These are phyloP conservation scores for Rhabdornis inornatus DNA, from an alignment of 2,113 vertebrate genomes.

Conservation along the genomic window DNA sequence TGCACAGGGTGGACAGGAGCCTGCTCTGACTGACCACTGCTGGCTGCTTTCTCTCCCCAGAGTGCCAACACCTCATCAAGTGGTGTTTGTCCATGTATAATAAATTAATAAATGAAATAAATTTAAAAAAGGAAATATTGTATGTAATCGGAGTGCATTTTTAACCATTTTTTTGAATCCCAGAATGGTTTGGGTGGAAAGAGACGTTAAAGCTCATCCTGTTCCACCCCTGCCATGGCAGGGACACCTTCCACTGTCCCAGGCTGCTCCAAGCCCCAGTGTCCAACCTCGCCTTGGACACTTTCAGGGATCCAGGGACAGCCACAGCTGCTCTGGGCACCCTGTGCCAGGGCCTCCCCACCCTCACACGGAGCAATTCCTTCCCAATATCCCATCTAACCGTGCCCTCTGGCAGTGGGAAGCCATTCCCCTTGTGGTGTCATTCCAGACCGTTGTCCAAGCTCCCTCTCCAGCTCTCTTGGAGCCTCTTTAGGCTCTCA, in stretches of 20 bases:
- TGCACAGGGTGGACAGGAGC: not conserved
- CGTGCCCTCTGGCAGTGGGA: not conserved
- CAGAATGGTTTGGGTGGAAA: not conserved
- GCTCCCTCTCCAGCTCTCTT: not conserved
- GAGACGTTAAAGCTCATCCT: fast-evolving
- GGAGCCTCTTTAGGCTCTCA: not conserved
- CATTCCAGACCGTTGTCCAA: not conserved
- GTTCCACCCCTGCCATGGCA: fast-evolving
- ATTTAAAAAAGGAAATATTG: too few relatives aligned
- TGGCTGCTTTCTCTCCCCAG: slow-evolving; percentile 63
- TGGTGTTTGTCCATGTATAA: slow-evolving; percentile 78
- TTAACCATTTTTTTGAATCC: not conserved
- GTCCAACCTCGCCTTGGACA: not conserved
- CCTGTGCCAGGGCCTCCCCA: not conserved
- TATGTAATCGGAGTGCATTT: not conserved
- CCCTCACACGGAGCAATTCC: fast-evolving
- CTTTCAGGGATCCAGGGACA: not conserved
- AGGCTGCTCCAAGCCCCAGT: fast-evolving
- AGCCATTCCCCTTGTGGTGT: not conserved
- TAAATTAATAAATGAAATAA: too few relatives aligned
- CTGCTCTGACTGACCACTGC: fast-evolving
- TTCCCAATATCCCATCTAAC: fast-evolving
- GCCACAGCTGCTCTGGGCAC: not conserved
- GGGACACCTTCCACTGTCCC: not conserved
- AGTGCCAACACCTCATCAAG: slow-evolving; percentile 86